Conservation (phyloP, 2,113 vertebrate genomes). For the Mystacornis crossleyi region DNA sequence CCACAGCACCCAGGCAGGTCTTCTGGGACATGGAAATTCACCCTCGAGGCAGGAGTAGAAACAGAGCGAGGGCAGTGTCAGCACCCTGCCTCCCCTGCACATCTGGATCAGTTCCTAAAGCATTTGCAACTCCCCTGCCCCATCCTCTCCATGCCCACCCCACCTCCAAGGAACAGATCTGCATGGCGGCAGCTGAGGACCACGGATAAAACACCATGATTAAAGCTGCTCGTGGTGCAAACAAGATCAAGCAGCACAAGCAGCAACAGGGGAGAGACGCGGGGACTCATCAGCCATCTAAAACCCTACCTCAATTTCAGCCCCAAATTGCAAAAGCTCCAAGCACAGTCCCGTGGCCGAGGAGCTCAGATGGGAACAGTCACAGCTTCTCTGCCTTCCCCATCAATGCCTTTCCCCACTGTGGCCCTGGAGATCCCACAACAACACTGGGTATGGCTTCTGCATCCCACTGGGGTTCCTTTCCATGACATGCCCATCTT, state of each 20-base stretch:
- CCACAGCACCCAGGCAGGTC: not conserved
- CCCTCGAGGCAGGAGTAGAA: accelerated
- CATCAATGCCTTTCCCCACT: not conserved
- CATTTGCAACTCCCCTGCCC: not conserved
- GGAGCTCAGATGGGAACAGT: not conserved
- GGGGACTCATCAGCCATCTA: not conserved
- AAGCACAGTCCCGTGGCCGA: not conserved
- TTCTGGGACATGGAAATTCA: not conserved
- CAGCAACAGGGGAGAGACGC: not conserved
- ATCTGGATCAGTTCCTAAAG: not conserved
- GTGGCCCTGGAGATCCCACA: not conserved
- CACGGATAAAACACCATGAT: not conserved
- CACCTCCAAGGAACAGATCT: not conserved
- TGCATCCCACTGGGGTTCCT: not conserved
- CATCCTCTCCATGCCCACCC: not conserved
- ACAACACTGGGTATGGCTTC: not conserved
- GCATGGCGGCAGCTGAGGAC: not conserved
- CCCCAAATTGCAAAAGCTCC: not conserved
- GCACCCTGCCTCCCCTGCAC: not conserved
- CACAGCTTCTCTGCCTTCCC: not conserved
- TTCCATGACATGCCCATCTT: not conserved
- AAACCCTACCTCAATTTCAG: not conserved
- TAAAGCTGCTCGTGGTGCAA: not conserved
- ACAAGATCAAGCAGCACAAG: not conserved
- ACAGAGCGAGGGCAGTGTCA: not conserved